phyloP scores from a whole-genome alignment of 2,113 vertebrate species.

The Azemiops feae region DNA sequence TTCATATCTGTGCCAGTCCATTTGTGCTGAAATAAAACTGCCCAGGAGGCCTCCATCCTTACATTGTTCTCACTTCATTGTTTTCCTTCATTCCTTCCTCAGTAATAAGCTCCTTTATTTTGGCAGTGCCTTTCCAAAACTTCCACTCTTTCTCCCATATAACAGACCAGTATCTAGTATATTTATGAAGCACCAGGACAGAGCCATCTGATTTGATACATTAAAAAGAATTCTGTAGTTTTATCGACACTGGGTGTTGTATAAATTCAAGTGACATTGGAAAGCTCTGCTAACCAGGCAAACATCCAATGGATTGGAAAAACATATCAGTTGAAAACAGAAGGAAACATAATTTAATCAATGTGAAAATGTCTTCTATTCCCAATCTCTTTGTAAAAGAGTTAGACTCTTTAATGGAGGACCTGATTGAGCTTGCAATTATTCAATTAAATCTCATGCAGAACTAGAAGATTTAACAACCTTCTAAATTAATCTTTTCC shows the following conservation, averaged over 20 bases:
- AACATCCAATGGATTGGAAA: not conserved
- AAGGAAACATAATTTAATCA: not conserved
- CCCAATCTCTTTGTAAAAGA: not conserved
- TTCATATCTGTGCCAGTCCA: not conserved
- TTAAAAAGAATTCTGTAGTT: not conserved
- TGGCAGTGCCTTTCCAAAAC: not conserved
- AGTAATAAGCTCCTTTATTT: not conserved
- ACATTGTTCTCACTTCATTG: not conserved
- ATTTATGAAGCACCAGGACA: not conserved
- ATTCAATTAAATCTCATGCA: slow-evolving; percentile 28
- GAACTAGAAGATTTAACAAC: slow-evolving; percentile 14
- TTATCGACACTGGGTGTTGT: not conserved
- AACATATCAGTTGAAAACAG: not conserved
- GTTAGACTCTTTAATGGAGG: not conserved
- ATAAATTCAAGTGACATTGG: not conserved
- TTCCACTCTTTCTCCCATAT: not conserved
- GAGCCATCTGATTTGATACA: not conserved
- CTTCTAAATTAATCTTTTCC: not conserved
- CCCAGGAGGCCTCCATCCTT: not conserved
- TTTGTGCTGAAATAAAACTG: not conserved
- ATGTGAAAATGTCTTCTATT: not conserved
- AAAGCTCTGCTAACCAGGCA: not conserved
- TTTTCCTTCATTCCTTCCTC: not conserved
- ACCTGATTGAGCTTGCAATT: not conserved
- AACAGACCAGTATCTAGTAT: not conserved